Evolutionary conservation across 2,797 vertebrate species (phyloP).

Genomic region (Apogon hyalosoma): DNA sequence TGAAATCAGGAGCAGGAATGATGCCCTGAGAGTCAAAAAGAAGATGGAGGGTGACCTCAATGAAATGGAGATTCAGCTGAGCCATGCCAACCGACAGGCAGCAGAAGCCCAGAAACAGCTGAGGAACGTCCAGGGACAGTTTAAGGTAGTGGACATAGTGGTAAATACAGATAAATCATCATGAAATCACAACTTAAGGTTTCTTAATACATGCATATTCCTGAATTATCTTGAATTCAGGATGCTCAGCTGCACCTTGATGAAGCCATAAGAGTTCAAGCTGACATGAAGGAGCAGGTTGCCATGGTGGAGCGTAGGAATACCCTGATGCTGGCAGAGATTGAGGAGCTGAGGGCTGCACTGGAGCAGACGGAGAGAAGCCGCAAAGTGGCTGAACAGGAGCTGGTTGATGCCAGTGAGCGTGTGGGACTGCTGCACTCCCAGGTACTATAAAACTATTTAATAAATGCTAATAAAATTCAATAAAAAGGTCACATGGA

Average conservation of each 20-base stretch:
- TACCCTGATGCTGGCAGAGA: slow-evolving; percentile 88
- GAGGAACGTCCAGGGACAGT: slow-evolving; percentile 85
- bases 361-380: slow-evolving; percentile 90
- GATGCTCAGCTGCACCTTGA: slow-evolving; percentile 91
- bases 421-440: slow-evolving; percentile 87
- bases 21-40: slow-evolving; percentile 92
- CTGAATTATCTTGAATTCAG: slow-evolving; percentile 63
- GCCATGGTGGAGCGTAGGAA: slow-evolving; percentile 90
- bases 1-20: slow-evolving; percentile 91
- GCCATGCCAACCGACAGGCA: slow-evolving; percentile 87
- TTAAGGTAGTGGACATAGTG: slow-evolving; percentile 82
- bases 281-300: slow-evolving; percentile 91
- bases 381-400: slow-evolving; percentile 89
- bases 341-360: slow-evolving; percentile 88
- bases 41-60: slow-evolving; percentile 93
- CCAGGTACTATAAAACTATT: slow-evolving; percentile 59
- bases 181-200: not conserved
- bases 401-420: slow-evolving; percentile 88
- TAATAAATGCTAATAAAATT: not conserved
- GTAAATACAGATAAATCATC: not conserved
- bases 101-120: slow-evolving; percentile 90
- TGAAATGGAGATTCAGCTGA: slow-evolving; percentile 91
- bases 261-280: slow-evolving; percentile 84
- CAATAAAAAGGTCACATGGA: not conserved
- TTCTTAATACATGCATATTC: not conserved